Percentiles rank a stretch among this genome's conserved stretches.
These are phyloP conservation scores for Crotophaga sulcirostris DNA, from an alignment of 2,113 vertebrate species.

Conservation along the genomic window DNA sequence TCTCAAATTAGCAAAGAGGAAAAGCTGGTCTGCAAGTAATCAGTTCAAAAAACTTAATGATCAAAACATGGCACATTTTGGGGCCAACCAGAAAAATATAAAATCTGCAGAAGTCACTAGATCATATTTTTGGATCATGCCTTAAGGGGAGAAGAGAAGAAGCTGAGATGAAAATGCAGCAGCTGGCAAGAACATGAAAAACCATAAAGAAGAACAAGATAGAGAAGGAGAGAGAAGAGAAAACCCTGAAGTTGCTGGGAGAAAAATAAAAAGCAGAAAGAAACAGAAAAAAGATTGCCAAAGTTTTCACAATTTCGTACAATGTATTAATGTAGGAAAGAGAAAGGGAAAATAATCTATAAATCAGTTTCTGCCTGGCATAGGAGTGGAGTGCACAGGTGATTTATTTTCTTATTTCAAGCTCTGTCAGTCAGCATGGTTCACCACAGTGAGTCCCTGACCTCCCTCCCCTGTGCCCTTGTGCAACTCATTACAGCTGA, in stretches of 20 bases:
- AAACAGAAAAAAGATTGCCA: background rate
- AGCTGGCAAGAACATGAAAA: background rate
- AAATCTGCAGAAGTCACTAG: background rate
- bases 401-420: background rate
- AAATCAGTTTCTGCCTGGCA: background rate
- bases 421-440: background rate
- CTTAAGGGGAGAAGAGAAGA: background rate
- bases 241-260: background rate
- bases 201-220: background rate
- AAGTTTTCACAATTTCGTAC: background rate
- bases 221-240: background rate
- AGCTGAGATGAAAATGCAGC: background rate
- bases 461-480: background rate
- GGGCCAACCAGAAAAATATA: background rate
- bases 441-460: background rate
- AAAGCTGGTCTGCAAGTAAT: background rate
- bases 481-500: background rate
- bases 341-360: background rate
- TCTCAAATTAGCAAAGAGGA: background rate
- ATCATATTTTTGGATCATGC: slow-evolving; percentile 10
- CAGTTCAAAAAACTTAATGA: background rate
- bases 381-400: background rate
- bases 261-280: background rate
- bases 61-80: background rate
- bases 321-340: background rate